A percentile compares a stretch with the other conserved stretches of the same genome.
Conservation (phyloP, 2,797 vertebrate species). For the Etheostoma perlongum region DNA sequence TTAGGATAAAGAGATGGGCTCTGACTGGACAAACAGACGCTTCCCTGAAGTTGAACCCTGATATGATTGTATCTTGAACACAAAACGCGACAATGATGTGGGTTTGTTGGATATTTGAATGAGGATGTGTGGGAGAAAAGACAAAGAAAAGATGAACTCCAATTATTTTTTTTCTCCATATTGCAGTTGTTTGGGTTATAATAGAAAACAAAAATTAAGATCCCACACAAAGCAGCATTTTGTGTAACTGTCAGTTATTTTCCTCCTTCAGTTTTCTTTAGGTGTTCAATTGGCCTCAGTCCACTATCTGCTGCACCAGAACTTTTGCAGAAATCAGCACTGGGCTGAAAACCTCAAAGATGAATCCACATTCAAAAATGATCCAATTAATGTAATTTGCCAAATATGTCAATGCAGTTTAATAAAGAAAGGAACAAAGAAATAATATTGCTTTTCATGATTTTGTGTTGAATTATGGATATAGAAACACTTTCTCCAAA, state of each 20-base stretch:
- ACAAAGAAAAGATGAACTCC: constrained; percentile 5
- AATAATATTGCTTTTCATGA: background rate
- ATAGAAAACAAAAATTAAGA: constrained; percentile 32
- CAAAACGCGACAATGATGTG: background rate
- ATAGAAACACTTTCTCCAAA: background rate
- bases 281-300: background rate
- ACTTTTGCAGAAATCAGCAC: background rate
- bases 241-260: background rate
- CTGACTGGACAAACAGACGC: background rate
- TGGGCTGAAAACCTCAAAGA: background rate
- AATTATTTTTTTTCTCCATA: constrained; percentile 15
- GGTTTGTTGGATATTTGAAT: constrained; percentile 27
- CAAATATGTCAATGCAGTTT: constrained; percentile 23
- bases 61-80: background rate
- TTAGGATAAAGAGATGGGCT: constrained; percentile 8
- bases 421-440: constrained; percentile 14
- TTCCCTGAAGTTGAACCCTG: constrained; percentile 13
- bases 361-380: background rate
- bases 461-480: constrained; percentile 17
- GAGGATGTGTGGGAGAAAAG: constrained; percentile 10
- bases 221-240: constrained; percentile 16
- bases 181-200: constrained; percentile 21
- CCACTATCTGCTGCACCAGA: constrained; percentile 14
- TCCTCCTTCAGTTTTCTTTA: background rate
- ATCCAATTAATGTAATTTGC: constrained; percentile 15